phyloP scores from a whole-genome alignment of 2,113 vertebrate genomes.

The Chrysemys picta region DNA sequence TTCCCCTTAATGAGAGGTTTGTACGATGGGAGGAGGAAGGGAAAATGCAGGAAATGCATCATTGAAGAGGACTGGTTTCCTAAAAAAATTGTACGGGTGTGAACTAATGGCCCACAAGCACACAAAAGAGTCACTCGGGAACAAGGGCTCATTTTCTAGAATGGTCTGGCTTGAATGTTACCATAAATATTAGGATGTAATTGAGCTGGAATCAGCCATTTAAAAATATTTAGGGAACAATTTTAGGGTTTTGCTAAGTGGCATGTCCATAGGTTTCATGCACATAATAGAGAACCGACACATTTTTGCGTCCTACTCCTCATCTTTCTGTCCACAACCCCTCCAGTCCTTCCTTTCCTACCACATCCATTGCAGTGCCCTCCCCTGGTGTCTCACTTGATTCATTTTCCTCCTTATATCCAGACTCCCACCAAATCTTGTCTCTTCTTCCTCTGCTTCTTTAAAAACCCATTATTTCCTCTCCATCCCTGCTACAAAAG shows the following conservation, averaged over 20 bases:
- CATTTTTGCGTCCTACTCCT: background rate
- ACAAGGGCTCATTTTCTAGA: background rate
- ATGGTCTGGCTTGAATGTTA: fast-evolving
- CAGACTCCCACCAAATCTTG: background rate
- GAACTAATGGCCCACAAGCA: background rate
- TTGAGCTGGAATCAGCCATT: background rate
- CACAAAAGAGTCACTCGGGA: background rate
- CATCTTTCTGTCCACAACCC: background rate
- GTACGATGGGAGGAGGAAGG: background rate
- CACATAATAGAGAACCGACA: background rate
- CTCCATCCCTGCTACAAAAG: background rate
- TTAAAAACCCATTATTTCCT: background rate
- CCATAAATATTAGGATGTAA: background rate
- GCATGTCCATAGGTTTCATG: background rate
- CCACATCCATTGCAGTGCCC: background rate
- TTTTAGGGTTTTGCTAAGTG: background rate
- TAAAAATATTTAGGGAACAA: background rate
- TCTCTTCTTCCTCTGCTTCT: background rate
- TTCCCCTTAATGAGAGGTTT: constrained; percentile 14
- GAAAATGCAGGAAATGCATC: background rate
- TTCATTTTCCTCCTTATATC: background rate
- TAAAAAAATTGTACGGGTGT: background rate
- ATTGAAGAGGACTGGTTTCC: background rate
- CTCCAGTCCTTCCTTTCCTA: background rate
- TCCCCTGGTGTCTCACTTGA: background rate